These are phyloP conservation scores for Leptinotarsa texana DNA, from an alignment of 1,140 invertebrate species.

Conservation along the genomic window DNA sequence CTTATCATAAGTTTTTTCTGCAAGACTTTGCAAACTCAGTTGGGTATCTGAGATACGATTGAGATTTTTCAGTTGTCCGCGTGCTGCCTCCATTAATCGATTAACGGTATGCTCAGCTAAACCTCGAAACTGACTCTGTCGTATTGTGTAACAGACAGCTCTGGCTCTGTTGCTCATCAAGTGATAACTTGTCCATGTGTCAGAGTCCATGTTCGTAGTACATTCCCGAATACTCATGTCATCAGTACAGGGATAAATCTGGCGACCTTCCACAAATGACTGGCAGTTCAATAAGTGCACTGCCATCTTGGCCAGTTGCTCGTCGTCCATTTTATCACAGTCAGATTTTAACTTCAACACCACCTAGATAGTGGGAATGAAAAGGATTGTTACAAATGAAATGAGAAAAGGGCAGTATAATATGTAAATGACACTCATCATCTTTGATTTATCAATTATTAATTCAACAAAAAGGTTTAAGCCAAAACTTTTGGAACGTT, in stretches of 20 bases:
- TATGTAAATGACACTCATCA: not conserved
- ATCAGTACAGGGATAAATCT: conserved; percentile 64
- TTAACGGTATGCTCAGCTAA: conserved; percentile 71
- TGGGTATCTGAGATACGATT: conserved; percentile 60
- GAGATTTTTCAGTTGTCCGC: conserved; percentile 51
- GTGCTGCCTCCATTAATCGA: conserved; percentile 63
- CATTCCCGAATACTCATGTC: conserved; percentile 68
- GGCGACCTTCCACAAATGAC: conserved; percentile 64
- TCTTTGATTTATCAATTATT: too few relatives aligned
- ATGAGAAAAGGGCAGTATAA: not conserved
- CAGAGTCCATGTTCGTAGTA: conserved; percentile 68
- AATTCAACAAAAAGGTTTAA: too few relatives aligned
- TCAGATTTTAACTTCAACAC: conserved; percentile 63
- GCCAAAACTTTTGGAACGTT: too few relatives aligned
- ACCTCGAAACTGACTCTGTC: conserved; percentile 69
- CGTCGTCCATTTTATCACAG: conserved; percentile 65
- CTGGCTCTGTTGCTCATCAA: conserved; percentile 70
- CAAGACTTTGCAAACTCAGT: conserved; percentile 59
- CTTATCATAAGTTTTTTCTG: conserved; percentile 59
- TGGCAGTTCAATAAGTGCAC: conserved; percentile 74
- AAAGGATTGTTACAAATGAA: conserved; percentile 16
- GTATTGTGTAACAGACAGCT: conserved; percentile 68
- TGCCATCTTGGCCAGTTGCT: conserved; percentile 69
- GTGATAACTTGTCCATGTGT: conserved; percentile 74
- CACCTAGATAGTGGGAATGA: conserved; percentile 53